These are phyloP conservation scores for Lerema accius DNA, from an alignment of 1,140 invertebrate species.

Conservation along the genomic window DNA sequence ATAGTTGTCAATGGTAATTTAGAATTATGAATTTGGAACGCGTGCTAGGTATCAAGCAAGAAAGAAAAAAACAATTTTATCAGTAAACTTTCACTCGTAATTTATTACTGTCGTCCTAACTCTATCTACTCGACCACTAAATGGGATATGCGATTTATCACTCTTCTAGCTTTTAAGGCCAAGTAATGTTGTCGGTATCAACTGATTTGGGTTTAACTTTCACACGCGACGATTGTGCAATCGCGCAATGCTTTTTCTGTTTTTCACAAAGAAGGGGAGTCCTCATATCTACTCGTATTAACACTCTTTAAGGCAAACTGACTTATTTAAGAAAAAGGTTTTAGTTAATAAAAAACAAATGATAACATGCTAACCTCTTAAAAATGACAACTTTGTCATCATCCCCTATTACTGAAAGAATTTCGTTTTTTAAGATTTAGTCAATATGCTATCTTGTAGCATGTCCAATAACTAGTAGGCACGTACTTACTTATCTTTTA, in stretches of 20 bases:
- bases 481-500: too few species aligned
- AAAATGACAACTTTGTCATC: too few species aligned
- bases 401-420: too few species aligned
- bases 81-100: constrained; percentile 11
- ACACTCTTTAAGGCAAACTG: background rate
- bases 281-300: constrained; percentile 1
- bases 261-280: constrained; percentile 22
- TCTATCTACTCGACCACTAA: constrained; percentile 31
- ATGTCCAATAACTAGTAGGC: too few species aligned
- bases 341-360: too few species aligned
- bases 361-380: too few species aligned
- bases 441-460: too few species aligned
- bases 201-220: constrained; percentile 55
- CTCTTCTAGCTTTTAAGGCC: constrained; percentile 56
- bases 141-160: constrained; percentile 61
- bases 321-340: background rate
- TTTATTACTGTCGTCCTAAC: constrained; percentile 12
- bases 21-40: background rate
- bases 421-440: too few species aligned
- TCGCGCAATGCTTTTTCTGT: constrained; percentile 27
- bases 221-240: constrained; percentile 51
- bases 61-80: background rate
- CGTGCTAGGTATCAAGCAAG: too few species aligned
- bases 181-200: constrained; percentile 52
- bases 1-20: too few species aligned